A percentile compares a stretch with the other conserved stretches of the same genome.
Conservation (phyloP, 2,113 vertebrate species). For the Chionis minor region DNA sequence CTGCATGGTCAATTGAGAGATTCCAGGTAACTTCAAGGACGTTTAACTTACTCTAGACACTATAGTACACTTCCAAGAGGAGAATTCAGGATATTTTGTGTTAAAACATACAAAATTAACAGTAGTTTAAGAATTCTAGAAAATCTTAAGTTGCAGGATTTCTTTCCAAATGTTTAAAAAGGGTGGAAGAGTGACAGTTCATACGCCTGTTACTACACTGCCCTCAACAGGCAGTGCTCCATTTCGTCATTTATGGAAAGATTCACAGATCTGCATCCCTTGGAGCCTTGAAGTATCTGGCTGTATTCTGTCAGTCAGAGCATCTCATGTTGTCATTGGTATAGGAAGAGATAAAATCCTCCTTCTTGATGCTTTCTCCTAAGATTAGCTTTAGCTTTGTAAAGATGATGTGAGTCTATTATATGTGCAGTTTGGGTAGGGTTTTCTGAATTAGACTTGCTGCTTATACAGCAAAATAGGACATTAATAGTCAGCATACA, state of each 20-base stretch:
- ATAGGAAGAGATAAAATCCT: neutral
- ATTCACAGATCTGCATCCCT: neutral
- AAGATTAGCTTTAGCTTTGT: neutral
- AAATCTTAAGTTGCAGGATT: neutral
- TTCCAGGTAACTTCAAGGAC: neutral
- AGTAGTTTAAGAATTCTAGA: neutral
- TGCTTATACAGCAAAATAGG: conserved; percentile 7
- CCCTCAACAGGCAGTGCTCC: neutral
- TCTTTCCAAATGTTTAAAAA: neutral
- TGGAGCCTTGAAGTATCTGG: neutral
- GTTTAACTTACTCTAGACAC: neutral
- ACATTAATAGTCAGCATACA: conserved; percentile 17
- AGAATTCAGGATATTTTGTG: neutral
- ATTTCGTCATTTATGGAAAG: neutral
- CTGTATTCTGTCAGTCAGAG: neutral
- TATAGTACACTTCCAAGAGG: neutral
- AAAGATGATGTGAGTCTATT: neutral
- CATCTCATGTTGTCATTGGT: neutral
- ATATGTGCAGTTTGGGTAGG: neutral
- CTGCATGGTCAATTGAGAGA: neutral
- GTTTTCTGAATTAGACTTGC: neutral
- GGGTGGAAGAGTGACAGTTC: neutral
- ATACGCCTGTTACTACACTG: neutral
- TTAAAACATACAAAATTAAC: neutral
- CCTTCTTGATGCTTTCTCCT: neutral